Evolutionary conservation across 1,140 invertebrate species (phyloP), one percentile per base, ranked within the genome.

Genomic region (Apis florea): DNA sequence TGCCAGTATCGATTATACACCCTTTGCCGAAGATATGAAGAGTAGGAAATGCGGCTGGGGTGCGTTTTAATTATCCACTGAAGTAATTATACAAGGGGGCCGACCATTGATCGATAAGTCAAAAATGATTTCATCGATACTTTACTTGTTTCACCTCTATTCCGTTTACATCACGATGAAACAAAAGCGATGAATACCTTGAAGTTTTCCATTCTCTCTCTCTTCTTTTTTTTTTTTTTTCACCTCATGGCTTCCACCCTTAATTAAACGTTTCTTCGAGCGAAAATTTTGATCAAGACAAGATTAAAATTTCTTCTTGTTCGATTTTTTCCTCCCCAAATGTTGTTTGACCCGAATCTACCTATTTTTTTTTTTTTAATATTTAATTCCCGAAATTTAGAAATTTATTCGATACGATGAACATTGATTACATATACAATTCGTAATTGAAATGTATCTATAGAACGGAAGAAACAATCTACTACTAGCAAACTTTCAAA

Each of bases 1-100:
- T 91, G 89, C 86, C 87, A 87, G 82, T 93, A 93, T 93, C 91
- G 92, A 93, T 93, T 93, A 93, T 92, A 91, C 90, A 92, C 90
- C 85, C 84, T 86, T 84, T 85, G 77, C 66, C 53, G 66, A 67
- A 64, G 61, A 79, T 51, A 54, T 10, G n/a, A 61, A 75, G 78
- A 70, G 64, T 77, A 81, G 76, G 73, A 74, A 75, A 71, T 82
- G 79, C 66, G 49, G 71, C 53, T 59, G 89, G 80, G 87, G 89
- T 83, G 89, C 85, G 88, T 89, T 91, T 90, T 90, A 91, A 91
- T 92, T 90, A 91, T 90, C 89, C 84, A 61, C 77, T 85, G 81
- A 85, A 90, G 90, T 91, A 91, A 92, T 91, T 92, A n/a, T n/a
- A 90, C 88, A 90, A 40, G 68, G 85, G 85, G 71, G 85, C 73